Conservation (phyloP, 1,140 invertebrate genomes). For the Homarus americanus region DNA sequence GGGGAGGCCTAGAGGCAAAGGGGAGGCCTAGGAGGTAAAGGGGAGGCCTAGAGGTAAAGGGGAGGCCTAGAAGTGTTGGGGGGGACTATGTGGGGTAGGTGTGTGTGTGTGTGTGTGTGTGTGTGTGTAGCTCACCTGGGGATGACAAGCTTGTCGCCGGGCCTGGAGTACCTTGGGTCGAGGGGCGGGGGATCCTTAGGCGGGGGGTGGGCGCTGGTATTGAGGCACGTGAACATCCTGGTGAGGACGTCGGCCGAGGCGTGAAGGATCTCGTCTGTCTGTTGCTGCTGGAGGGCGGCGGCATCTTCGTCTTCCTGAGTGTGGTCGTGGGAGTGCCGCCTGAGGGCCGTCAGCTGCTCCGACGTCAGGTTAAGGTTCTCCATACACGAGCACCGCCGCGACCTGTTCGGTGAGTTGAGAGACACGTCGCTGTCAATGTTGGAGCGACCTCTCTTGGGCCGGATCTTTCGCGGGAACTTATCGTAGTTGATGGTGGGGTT, state of each 20-base stretch:
- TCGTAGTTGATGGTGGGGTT: slow-evolving; percentile 76
- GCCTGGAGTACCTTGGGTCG: slow-evolving; percentile 46
- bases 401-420: slow-evolving; percentile 32
- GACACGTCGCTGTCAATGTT: slow-evolving; percentile 53
- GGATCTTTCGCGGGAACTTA: slow-evolving; percentile 74
- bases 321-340: slow-evolving; percentile 59
- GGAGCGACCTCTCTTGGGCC: slow-evolving; percentile 58
- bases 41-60: too few relatives aligned
- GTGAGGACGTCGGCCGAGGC: slow-evolving; percentile 61
- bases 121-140: slow-evolving; percentile 48
- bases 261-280: slow-evolving; percentile 48
- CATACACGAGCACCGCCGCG: slow-evolving; percentile 56
- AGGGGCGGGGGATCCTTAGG: not conserved
- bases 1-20: too few relatives aligned
- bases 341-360: slow-evolving; percentile 51
- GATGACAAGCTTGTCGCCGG: not conserved
- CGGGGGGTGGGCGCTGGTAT: slow-evolving; percentile 52
- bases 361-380: slow-evolving; percentile 59
- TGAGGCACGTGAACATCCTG: slow-evolving; percentile 68
- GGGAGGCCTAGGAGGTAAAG: too few relatives aligned
- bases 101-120: slow-evolving; percentile 22
- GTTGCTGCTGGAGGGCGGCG: slow-evolving; percentile 40
- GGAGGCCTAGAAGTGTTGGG: not conserved
- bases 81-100: not conserved
- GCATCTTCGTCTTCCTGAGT: slow-evolving; percentile 43